Evolutionary conservation across 2,888 invertebrate genomes (phyloP), one percentile per base, ranked within the genome.

Genomic region (Hololepta plana): DNA sequence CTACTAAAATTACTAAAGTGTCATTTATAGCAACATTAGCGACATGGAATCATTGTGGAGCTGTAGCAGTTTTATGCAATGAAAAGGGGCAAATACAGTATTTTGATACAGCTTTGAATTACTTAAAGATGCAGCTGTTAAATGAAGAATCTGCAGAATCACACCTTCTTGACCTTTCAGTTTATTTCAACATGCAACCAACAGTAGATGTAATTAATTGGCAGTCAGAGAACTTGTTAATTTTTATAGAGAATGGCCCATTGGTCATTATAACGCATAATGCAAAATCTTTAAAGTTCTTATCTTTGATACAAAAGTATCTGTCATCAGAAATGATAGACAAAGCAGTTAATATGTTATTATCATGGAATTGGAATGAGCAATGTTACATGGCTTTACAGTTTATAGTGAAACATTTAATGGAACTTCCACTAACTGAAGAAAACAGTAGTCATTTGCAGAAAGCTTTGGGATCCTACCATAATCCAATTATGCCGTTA

Each of bases 391-490:
- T 70, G 32, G 71, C 76, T 0, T 57, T 88, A 31, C 79, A 80
- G 41, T 64, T 67, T 41, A 71, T 82, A 32, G 62, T 71, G 20
- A 74, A 73, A 43, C 62, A 69, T 49, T 57, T 75, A 24, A 58
- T 76, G 34, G 58, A 67, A 35, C 47, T 51, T 26, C 59, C 60
- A 11, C 51, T 74, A 19, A 69, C 64, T 27, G 58, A 64, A 16
- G 62, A 67, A 27, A 57, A 60, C 37, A 71, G 73, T 38, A 71
- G 68, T 30, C 57, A 67, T 36, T 58, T 82, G 35, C 76, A 82
- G 50, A 72, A 69, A 35, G 77, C 85, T 6, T 53, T 91, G 12
- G 85, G 84, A 16, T 72, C 77, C 33, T 90, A 74, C 54, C 73
- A 81, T 43, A 66, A 68, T 16, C 73, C 84, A 7, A 60, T 67